phyloP scores from a whole-genome alignment of 2,113 vertebrate genomes.

The Ageneiosus marmoratus region DNA sequence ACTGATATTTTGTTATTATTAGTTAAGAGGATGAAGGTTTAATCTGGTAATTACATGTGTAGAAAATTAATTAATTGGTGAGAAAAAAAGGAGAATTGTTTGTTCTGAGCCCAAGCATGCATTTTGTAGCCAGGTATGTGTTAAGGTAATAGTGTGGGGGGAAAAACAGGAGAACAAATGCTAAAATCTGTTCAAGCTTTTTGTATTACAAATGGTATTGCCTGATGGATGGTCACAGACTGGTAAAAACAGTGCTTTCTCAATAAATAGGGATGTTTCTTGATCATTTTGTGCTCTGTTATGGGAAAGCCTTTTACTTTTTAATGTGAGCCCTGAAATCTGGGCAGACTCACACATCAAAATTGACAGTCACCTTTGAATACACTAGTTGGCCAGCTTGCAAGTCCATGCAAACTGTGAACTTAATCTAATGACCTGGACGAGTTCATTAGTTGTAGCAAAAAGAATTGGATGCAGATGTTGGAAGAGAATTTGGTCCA shows the following conservation, averaged over 20 bases:
- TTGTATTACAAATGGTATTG: slow-evolving; percentile 22
- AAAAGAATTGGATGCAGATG: slow-evolving; percentile 33
- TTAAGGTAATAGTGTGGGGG: slow-evolving; percentile 18
- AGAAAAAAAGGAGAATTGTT: slow-evolving; percentile 6
- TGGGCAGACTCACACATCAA: not conserved
- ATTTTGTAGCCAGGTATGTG: slow-evolving; percentile 53
- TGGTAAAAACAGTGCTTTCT: slow-evolving; percentile 10
- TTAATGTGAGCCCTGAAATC: not conserved
- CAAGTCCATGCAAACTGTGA: slow-evolving; percentile 5
- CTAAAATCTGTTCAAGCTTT: slow-evolving; percentile 8
- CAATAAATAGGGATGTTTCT: slow-evolving; percentile 13
- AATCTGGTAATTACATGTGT: slow-evolving; percentile 54
- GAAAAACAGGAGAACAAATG: slow-evolving; percentile 30
- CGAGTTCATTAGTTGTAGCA: slow-evolving; percentile 19
- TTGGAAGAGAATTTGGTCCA: slow-evolving; percentile 10
- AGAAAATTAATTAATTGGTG: slow-evolving; percentile 32
- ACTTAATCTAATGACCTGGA: slow-evolving; percentile 26
- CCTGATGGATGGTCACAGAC: not conserved
- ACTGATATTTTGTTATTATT: slow-evolving; percentile 34
- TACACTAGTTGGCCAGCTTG: not conserved
- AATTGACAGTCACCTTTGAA: slow-evolving; percentile 2
- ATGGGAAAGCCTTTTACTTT: slow-evolving; percentile 15
- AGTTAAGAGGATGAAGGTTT: slow-evolving; percentile 38
- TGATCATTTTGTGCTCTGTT: not conserved
- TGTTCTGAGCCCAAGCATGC: slow-evolving; percentile 24